Evolutionary conservation across 2,888 invertebrate species (phyloP).

Genomic region (Habrosyne pyritoides): DNA sequence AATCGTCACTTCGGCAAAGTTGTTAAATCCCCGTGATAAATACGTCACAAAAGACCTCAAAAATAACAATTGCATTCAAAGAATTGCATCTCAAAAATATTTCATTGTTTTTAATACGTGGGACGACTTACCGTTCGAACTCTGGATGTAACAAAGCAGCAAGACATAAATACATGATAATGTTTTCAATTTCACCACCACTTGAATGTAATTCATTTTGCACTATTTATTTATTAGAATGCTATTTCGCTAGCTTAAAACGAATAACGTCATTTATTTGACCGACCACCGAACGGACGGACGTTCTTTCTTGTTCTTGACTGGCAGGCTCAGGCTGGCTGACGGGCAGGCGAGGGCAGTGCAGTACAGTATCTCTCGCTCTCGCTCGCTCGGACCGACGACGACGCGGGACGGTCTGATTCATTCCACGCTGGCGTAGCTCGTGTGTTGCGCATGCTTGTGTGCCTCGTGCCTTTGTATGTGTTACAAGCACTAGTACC

Average conservation of each 20-base stretch:
- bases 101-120: conserved; percentile 31
- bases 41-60: neutral
- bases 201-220: conserved; percentile 51
- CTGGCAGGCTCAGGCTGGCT: no score
- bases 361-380: no score
- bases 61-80: conserved; percentile 13
- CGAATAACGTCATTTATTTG: conserved; percentile 40
- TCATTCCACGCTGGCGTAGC: conserved; percentile 3
- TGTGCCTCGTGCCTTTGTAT: no score
- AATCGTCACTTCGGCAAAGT: neutral
- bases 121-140: conserved; percentile 43
- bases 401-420: conserved; percentile 4
- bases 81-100: conserved; percentile 7
- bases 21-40: neutral
- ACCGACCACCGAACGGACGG: conserved; percentile 18
- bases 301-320: no score
- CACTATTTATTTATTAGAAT: conserved; percentile 28
- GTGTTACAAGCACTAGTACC: no score
- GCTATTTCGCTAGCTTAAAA: conserved; percentile 26
- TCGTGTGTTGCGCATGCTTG: no score
- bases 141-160: conserved; percentile 34
- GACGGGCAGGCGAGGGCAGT: no score
- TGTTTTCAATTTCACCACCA: conserved; percentile 46
- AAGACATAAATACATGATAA: conserved; percentile 37
- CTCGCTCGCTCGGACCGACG: no score